Evolutionary conservation across 2,888 invertebrate species (phyloP).

Genomic region (Ecliptopera silaceata): DNA sequence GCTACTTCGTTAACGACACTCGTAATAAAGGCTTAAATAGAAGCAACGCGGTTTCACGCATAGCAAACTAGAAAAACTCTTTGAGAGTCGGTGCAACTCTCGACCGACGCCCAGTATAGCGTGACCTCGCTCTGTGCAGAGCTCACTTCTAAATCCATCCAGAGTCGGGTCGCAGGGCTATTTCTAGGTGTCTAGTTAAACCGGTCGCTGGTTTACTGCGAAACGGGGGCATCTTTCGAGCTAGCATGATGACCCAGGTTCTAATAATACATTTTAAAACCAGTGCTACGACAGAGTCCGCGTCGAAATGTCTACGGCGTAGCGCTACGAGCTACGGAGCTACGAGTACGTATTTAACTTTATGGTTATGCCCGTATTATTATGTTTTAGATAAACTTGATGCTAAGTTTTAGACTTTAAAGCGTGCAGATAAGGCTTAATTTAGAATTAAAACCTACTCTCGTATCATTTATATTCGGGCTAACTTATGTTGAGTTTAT

Average conservation of each 20-base stretch:
- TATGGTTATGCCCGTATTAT: constrained; percentile 22
- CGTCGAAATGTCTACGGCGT: constrained; percentile 48
- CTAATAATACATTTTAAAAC: constrained; percentile 59
- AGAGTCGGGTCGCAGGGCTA: constrained; percentile 12
- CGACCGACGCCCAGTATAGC: constrained; percentile 32
- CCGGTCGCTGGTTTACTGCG: constrained; percentile 45
- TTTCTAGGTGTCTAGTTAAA: constrained; percentile 24
- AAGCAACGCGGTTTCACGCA: constrained; percentile 46
- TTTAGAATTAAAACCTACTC: constrained; percentile 1
- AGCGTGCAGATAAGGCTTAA: constrained; percentile 8
- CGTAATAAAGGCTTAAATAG: constrained; percentile 34
- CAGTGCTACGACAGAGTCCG: constrained; percentile 46
- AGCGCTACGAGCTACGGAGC: constrained; percentile 33
- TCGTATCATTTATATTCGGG: background rate
- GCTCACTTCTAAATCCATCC: constrained; percentile 25
- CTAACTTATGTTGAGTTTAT: constrained; percentile 2
- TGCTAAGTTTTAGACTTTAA: constrained; percentile 6
- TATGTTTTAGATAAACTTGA: constrained; percentile 18
- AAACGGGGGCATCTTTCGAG: constrained; percentile 62
- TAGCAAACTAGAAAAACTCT: constrained; percentile 43
- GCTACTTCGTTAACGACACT: constrained; percentile 28
- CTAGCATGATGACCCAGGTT: constrained; percentile 54
- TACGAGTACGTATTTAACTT: constrained; percentile 23
- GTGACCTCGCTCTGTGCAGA: constrained; percentile 31
- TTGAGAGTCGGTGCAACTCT: constrained; percentile 23